Evolutionary conservation across 2,113 vertebrate species (phyloP).

Genomic region (Calyptommatus sinebrachiatus): DNA sequence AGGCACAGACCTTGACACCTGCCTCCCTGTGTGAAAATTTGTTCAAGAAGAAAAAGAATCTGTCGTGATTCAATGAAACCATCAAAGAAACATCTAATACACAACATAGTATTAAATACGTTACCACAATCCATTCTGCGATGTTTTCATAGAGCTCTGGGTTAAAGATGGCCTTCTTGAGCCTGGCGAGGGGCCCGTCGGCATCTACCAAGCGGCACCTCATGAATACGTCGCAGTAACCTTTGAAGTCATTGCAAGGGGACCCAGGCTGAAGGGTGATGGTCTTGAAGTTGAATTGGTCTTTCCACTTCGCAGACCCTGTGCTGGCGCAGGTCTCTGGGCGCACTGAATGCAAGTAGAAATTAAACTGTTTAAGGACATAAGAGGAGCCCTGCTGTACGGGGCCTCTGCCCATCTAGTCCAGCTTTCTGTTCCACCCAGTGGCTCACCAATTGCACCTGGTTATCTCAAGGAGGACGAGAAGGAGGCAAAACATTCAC

Average conservation of each 20-base stretch:
- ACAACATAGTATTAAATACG: conserved; percentile 29
- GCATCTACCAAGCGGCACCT: conserved; percentile 93
- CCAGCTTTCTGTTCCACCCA: too few species aligned
- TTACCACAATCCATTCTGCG: conserved; percentile 96
- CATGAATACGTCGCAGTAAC: conserved; percentile 98
- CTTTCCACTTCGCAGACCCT: conserved; percentile 79
- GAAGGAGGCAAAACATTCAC: too few species aligned
- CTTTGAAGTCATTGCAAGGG: conserved; percentile 95
- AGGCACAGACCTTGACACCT: too few species aligned
- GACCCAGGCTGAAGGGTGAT: conserved; percentile 93
- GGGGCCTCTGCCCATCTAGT: too few species aligned
- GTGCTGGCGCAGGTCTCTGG: conserved; percentile 87
- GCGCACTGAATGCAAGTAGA: conserved; percentile 70
- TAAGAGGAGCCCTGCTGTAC: too few species aligned
- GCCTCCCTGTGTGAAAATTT: too few species aligned
- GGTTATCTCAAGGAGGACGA: too few species aligned
- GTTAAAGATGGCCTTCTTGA: conserved; percentile 98
- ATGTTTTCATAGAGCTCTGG: conserved; percentile 93
- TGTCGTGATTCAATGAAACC: background rate
- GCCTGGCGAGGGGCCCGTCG: conserved; percentile 90
- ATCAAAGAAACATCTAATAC: background rate
- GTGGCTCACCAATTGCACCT: too few species aligned
- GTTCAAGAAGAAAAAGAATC: too few species aligned
- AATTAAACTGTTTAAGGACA: background rate
- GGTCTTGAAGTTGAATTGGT: conserved; percentile 72